Evolutionary conservation across 2,888 invertebrate species (phyloP).

Genomic region (Dryadula phaetusa): DNA sequence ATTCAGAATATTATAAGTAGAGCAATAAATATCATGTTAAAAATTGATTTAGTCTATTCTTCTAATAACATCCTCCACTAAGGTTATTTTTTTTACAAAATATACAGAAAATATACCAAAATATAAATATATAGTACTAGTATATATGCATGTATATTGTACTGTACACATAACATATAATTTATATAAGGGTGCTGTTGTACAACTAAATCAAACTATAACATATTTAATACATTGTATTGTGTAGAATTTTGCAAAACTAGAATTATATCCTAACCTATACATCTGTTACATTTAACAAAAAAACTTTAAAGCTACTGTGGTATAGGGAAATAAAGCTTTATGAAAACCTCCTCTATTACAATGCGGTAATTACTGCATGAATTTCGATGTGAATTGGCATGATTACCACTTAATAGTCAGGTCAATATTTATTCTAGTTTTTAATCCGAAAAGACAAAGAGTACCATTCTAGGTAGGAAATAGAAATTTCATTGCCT

Average conservation of each 20-base stretch:
- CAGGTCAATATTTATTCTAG: constrained; percentile 19
- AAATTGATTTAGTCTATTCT: background rate
- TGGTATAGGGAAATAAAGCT: constrained; percentile 11
- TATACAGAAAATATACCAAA: no score
- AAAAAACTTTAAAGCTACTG: background rate
- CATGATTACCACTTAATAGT: constrained; percentile 20
- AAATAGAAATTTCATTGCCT: constrained; percentile 14
- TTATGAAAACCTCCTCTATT: constrained; percentile 14
- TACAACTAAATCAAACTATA: background rate
- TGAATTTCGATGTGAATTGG: constrained; percentile 17
- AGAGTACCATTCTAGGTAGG: background rate
- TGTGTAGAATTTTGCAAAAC: background rate
- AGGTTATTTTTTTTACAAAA: no score
- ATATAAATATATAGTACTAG: no score
- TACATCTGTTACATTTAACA: constrained; percentile 8
- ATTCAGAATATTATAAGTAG: constrained; percentile 53
- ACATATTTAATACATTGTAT: background rate
- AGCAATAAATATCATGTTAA: constrained; percentile 49
- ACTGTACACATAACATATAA: no score
- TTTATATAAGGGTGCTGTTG: background rate
- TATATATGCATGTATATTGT: no score
- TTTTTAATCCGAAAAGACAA: constrained; percentile 17
- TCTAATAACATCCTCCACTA: no score
- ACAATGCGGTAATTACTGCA: constrained; percentile 16
- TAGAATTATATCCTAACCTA: background rate